A percentile compares a stretch with the other conserved stretches of the same genome.
phyloP scores from a whole-genome alignment of 30 jellyfish, hydroid and myxozoan species.

The Catostylus mosaicus region DNA sequence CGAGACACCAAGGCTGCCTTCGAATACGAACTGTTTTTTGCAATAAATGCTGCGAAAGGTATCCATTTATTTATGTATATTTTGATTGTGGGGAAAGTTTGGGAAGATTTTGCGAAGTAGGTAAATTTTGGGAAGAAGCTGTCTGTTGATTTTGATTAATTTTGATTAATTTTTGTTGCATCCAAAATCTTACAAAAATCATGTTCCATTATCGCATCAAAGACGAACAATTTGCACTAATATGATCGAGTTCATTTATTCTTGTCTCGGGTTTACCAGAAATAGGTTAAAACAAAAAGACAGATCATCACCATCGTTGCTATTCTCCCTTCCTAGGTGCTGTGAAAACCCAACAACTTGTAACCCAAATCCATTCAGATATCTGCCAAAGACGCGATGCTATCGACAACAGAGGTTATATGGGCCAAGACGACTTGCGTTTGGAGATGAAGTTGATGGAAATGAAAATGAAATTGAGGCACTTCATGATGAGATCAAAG shows the following conservation, averaged over 20 bases:
- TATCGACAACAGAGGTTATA: constrained; percentile 25
- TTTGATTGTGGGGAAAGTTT: too few species aligned
- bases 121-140: too few species aligned
- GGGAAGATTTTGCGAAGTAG: too few species aligned
- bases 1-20: constrained; percentile 17
- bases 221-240: too few species aligned
- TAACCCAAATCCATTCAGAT: constrained; percentile 26
- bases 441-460: constrained; percentile 31
- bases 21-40: constrained; percentile 49
- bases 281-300: too few species aligned
- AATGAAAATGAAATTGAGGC: constrained; percentile 25
- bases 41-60: constrained; percentile 55
- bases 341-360: constrained; percentile 51
- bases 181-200: too few species aligned
- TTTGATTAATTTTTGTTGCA: too few species aligned
- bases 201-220: too few species aligned
- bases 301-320: not conserved
- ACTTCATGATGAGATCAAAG: constrained; percentile 24
- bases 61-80: not conserved
- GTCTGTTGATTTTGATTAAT: too few species aligned
- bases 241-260: too few species aligned
- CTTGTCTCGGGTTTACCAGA: too few species aligned
- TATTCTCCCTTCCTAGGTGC: constrained; percentile 27
- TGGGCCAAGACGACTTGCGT: constrained; percentile 40
- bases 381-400: constrained; percentile 28